Conservation (phyloP, 1,140 invertebrate genomes). For the Ceratoteleas bidentatus region DNA sequence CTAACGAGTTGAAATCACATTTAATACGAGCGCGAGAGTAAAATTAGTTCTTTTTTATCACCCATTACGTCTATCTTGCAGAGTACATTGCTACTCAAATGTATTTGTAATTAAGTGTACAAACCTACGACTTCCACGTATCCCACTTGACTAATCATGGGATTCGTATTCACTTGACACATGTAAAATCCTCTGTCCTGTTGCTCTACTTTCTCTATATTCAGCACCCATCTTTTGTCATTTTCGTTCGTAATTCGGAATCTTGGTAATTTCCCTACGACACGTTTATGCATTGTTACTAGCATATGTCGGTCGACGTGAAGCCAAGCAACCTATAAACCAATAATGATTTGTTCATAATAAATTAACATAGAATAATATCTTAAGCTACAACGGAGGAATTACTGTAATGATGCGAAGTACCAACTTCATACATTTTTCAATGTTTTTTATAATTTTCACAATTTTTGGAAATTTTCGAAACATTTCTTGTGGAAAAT, state of each 20-base stretch:
- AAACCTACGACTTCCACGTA: constrained; percentile 96
- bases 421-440: too few species aligned
- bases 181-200: constrained; percentile 95
- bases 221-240: constrained; percentile 94
- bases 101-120: constrained; percentile 71
- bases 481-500: too few species aligned
- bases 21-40: too few species aligned
- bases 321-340: constrained; percentile 93
- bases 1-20: too few species aligned
- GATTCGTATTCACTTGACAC: constrained; percentile 97
- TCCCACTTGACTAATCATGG: constrained; percentile 96
- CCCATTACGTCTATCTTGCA: too few species aligned
- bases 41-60: too few species aligned
- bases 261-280: constrained; percentile 92
- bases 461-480: too few species aligned
- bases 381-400: too few species aligned
- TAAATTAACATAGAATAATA: constrained; percentile 26
- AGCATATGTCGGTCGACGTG: constrained; percentile 97
- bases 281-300: constrained; percentile 93
- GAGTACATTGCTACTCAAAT: background rate
- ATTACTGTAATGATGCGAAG: too few species aligned
- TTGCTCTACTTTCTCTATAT: constrained; percentile 92
- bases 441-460: too few species aligned
- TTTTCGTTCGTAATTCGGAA: constrained; percentile 95
- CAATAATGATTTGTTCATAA: constrained; percentile 59